A percentile compares a stretch with the other conserved stretches of the same genome.
Conservation (phyloP, 2,888 invertebrate species). For the Pocota personata region DNA sequence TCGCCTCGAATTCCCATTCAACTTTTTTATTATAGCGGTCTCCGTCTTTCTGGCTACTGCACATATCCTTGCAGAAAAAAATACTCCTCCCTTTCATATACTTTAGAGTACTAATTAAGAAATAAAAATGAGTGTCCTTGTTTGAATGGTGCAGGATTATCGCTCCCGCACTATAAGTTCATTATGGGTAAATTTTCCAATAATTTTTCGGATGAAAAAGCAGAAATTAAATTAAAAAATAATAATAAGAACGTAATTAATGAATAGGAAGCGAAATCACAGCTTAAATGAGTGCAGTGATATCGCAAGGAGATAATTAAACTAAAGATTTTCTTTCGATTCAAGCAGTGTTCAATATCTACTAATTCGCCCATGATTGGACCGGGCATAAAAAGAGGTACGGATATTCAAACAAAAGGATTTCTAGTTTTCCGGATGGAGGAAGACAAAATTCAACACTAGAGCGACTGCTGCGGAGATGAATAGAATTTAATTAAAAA, state of each 20-base stretch:
- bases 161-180: too few species aligned
- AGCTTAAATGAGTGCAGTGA: background rate
- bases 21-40: too few species aligned
- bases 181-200: background rate
- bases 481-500: conserved; percentile 46
- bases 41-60: too few species aligned
- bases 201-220: background rate
- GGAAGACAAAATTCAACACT: conserved; percentile 1
- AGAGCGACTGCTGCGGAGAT: background rate
- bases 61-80: too few species aligned
- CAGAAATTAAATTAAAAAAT: conserved; percentile 2
- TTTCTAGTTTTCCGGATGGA: conserved; percentile 27
- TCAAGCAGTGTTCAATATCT: background rate
- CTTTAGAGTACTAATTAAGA: too few species aligned
- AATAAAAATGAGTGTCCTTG: too few species aligned
- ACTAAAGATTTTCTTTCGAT: background rate
- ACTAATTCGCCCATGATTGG: background rate
- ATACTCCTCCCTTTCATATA: too few species aligned
- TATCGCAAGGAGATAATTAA: background rate
- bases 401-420: conserved; percentile 33
- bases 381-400: background rate
- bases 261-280: too few species aligned
- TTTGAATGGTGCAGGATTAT: too few species aligned
- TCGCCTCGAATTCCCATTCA: too few species aligned
- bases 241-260: background rate